phyloP scores from a whole-genome alignment of 64 coral and sea anemone species.

The Cladopsammia gracilis region DNA sequence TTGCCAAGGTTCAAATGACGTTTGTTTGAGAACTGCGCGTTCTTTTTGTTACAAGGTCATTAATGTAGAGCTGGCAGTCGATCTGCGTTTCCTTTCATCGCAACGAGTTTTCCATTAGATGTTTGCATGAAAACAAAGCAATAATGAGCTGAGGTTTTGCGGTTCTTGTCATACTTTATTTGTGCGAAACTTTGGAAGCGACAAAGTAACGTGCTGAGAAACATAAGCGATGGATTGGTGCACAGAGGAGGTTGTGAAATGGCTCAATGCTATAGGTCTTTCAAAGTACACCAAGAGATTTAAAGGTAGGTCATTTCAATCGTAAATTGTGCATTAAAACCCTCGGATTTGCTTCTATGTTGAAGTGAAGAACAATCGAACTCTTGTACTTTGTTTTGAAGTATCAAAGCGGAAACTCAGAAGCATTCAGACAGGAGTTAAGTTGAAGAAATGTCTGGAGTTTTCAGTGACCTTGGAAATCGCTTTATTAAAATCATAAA shows the following conservation, averaged over 20 bases:
- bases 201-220: background rate
- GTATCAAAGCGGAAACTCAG: too few relatives aligned
- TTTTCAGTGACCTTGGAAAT: background rate
- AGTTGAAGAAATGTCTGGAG: too few relatives aligned
- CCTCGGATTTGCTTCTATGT: background rate
- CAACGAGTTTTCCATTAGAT: background rate
- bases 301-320: slow-evolving; percentile 13
- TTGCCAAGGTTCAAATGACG: background rate
- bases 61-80: background rate
- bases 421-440: too few relatives aligned
- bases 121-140: slow-evolving; percentile 35
- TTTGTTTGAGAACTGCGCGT: slow-evolving; percentile 15
- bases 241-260: slow-evolving; percentile 7
- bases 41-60: background rate
- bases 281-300: slow-evolving; percentile 51
- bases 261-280: slow-evolving; percentile 40
- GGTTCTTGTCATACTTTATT: background rate
- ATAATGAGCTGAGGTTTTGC: slow-evolving; percentile 49
- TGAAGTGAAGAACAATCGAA: background rate
- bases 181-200: background rate
- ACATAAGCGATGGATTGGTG: slow-evolving; percentile 42
- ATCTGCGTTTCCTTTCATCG: slow-evolving; percentile 6
- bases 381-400: background rate
- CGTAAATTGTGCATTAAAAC: background rate
- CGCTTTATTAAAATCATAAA: background rate